Percentiles rank a stretch among this genome's conserved stretches.
Evolutionary conservation across 2,113 vertebrate species (phyloP).

Genomic region (Ceuthmochares aereus): DNA sequence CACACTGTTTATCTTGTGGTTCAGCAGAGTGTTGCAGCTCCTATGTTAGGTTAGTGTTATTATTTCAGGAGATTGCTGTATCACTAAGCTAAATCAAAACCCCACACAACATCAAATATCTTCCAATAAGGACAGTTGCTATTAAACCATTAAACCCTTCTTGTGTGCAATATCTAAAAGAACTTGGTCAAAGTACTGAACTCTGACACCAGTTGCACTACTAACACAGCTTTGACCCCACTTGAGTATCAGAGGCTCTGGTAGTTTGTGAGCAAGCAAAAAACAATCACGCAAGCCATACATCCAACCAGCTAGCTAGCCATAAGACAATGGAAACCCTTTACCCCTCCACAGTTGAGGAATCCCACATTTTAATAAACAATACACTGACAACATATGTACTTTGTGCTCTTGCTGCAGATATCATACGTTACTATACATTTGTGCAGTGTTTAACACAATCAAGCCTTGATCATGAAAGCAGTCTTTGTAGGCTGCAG

Average conservation of each 20-base stretch:
- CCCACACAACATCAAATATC: background rate
- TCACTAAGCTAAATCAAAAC: background rate
- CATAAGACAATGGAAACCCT: background rate
- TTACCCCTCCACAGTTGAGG: background rate
- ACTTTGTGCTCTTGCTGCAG: rapidly evolving
- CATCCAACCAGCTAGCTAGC: background rate
- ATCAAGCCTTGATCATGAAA: background rate
- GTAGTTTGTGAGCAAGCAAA: background rate
- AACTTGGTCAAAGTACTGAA: background rate
- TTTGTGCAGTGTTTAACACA: background rate
- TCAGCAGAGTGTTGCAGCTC: background rate
- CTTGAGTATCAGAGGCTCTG: background rate
- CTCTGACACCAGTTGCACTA: background rate
- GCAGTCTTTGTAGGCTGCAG: background rate
- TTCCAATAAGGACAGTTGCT: background rate
- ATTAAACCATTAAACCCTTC: background rate
- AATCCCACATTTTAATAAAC: background rate
- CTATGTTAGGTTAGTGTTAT: background rate
- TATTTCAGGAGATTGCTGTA: background rate
- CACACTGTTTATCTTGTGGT: background rate
- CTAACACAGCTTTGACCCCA: background rate
- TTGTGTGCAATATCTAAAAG: background rate
- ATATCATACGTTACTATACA: background rate
- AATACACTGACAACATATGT: background rate
- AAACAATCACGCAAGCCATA: background rate